Percentiles rank a stretch among this genome's conserved stretches.
Evolutionary conservation across 2,113 vertebrate species (phyloP).

Genomic region (Falcunculus frontatus): DNA sequence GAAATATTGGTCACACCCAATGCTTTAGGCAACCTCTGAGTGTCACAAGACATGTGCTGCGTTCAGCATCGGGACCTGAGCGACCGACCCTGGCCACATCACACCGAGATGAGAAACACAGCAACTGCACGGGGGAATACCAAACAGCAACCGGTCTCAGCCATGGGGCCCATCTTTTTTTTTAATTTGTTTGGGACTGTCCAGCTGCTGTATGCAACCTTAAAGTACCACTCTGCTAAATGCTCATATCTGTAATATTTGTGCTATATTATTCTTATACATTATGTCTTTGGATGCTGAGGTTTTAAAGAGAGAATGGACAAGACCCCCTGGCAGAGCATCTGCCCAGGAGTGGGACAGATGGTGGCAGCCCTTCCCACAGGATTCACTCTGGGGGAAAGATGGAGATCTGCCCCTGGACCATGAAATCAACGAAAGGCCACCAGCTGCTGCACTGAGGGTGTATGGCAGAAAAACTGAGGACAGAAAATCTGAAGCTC

Average conservation of each 20-base stretch:
- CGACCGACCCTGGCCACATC: accelerated
- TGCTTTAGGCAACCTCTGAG: background rate
- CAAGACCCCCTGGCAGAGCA: background rate
- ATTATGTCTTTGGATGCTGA: background rate
- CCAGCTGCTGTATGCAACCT: background rate
- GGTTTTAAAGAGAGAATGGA: background rate
- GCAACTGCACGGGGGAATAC: background rate
- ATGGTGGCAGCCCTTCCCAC: background rate
- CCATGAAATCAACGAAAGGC: background rate
- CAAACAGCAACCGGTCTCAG: background rate
- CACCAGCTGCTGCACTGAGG: background rate
- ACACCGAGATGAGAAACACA: accelerated
- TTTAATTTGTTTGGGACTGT: background rate
- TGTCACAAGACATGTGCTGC: accelerated
- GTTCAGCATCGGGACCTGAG: accelerated
- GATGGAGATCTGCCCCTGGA: background rate
- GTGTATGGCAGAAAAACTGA: background rate
- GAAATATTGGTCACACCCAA: background rate
- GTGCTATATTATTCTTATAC: background rate
- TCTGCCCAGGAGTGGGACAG: background rate
- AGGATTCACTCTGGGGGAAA: background rate
- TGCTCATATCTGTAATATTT: background rate
- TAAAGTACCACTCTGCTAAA: background rate
- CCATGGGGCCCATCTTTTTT: accelerated
- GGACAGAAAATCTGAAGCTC: background rate